Evolutionary conservation across 1,140 invertebrate species (phyloP).

Genomic region (Pachyrhynchus sulphureomaculatus): DNA sequence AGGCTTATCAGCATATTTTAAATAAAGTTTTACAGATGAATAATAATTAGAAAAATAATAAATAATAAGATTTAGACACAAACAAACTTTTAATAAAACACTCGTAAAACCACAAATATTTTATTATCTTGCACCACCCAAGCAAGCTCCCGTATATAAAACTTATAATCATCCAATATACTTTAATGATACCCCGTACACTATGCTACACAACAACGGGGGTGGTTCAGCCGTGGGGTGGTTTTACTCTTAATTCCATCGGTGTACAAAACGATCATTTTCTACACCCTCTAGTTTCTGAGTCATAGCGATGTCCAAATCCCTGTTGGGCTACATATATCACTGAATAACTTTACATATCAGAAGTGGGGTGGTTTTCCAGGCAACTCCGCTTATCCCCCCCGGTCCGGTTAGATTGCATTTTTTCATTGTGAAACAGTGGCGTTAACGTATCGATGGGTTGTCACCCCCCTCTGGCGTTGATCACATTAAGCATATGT

Average conservation of each 20-base stretch:
- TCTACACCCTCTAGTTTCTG: slow-evolving; percentile 22
- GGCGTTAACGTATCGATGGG: slow-evolving; percentile 25
- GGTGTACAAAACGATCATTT: slow-evolving; percentile 32
- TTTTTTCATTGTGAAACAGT: slow-evolving; percentile 30
- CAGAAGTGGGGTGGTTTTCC: slow-evolving; percentile 17
- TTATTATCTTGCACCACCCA: no score
- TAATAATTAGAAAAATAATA: no score
- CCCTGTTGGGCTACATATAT: slow-evolving; percentile 30
- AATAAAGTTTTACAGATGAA: no score
- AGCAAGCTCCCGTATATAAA: no score
- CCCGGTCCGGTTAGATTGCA: slow-evolving; percentile 20
- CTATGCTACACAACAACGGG: background rate
- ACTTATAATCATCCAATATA: no score
- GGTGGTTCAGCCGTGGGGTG: slow-evolving; percentile 8
- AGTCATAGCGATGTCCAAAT: slow-evolving; percentile 31
- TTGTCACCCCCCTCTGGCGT: slow-evolving; percentile 7
- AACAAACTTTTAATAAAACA: no score
- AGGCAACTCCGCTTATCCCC: background rate
- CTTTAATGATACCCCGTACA: no score
- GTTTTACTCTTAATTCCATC: slow-evolving; percentile 29
- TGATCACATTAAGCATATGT: slow-evolving; percentile 33
- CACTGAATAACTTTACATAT: slow-evolving; percentile 32
- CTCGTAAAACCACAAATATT: no score
- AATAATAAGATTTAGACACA: no score
- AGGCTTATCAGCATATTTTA: no score